phyloP scores from a whole-genome alignment of 2,113 vertebrate genomes.

The Trogon melanurus region DNA sequence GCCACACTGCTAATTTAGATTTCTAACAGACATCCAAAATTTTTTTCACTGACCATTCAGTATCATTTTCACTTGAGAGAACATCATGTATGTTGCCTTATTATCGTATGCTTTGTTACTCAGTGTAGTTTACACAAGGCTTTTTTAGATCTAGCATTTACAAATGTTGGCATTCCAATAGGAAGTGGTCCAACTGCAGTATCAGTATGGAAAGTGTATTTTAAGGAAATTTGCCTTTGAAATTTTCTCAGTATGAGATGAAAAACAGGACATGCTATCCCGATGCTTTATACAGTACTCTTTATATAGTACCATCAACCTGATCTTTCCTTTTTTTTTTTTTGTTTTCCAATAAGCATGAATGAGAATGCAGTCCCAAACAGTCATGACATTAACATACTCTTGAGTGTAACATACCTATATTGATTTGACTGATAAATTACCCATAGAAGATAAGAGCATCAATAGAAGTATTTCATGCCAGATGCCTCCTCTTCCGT shows the following conservation, averaged over 20 bases:
- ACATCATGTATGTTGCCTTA: conserved; percentile 34
- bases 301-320: not conserved
- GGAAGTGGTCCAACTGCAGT: conserved; percentile 11
- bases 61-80: conserved; percentile 40
- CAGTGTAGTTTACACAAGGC: not conserved
- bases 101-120: conserved; percentile 29
- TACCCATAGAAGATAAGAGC: not conserved
- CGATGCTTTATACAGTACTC: not conserved
- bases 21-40: not conserved
- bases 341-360: not conserved
- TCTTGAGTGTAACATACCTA: not conserved
- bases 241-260: not conserved
- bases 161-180: conserved; percentile 14
- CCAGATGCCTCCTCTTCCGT: not conserved
- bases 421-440: not conserved
- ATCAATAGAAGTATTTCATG: not conserved
- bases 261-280: not conserved
- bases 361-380: not conserved
- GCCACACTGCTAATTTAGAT: not conserved
- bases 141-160: conserved; percentile 24
- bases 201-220: not conserved
- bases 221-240: not conserved
- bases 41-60: not conserved
- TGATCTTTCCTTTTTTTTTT: not conserved
- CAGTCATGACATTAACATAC: not conserved